phyloP scores from a whole-genome alignment of 2,888 invertebrate species.

The Nowickia ferox region DNA sequence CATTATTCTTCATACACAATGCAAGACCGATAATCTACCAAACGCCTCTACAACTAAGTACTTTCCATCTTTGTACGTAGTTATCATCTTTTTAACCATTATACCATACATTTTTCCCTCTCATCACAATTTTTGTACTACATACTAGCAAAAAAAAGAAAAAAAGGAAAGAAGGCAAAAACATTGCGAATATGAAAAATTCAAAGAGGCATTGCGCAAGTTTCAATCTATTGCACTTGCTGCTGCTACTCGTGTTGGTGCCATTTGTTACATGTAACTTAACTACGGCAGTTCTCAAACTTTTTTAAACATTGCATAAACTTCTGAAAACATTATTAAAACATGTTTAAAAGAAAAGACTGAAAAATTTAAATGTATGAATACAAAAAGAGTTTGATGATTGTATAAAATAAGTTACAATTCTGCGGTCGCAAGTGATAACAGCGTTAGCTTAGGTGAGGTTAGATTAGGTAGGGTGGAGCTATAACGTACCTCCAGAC shows the following conservation, averaged over 20 bases:
- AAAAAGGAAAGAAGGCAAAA: conserved; percentile 7
- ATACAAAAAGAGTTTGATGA: too few species aligned
- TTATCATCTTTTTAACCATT: conserved; percentile 39
- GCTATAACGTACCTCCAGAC: too few species aligned
- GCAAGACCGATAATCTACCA: conserved; percentile 8
- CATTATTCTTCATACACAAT: conserved; percentile 15
- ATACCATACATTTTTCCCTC: conserved; percentile 17
- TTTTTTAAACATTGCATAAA: conserved; percentile 2
- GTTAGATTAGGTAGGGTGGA: too few species aligned
- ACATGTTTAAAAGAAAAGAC: too few species aligned
- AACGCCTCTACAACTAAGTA: conserved; percentile 24
- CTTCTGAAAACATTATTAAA: neutral
- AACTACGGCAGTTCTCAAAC: conserved; percentile 28
- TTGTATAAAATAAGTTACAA: too few species aligned
- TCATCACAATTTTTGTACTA: neutral
- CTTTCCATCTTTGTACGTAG: conserved; percentile 45
- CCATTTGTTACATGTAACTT: conserved; percentile 58
- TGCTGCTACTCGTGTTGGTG: conserved; percentile 28
- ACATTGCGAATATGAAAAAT: conserved; percentile 47
- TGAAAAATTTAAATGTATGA: too few species aligned
- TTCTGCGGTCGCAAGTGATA: too few species aligned
- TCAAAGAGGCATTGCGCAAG: conserved; percentile 70
- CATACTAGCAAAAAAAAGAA: neutral
- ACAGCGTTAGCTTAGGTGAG: too few species aligned
- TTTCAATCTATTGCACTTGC: conserved; percentile 69